Evolutionary conservation across 2,113 vertebrate genomes (phyloP).

Genomic region (Datnioides undecimradiatus): DNA sequence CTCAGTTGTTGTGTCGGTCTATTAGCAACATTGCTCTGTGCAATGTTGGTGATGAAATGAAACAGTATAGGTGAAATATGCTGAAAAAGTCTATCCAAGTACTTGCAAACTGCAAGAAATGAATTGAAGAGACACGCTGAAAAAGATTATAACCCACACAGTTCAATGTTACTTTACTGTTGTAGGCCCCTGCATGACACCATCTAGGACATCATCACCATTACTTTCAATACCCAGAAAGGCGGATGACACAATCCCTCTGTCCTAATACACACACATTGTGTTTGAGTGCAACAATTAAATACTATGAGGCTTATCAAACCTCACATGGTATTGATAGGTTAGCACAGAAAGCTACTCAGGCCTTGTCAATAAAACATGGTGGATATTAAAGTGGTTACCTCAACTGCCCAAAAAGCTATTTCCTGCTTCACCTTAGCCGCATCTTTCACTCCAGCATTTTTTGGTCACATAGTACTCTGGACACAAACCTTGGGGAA

Average conservation of each 20-base stretch:
- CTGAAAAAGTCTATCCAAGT: too few relatives aligned
- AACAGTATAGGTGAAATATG: too few relatives aligned
- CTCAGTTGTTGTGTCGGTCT: too few relatives aligned
- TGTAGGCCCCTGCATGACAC: not conserved
- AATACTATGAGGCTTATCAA: conserved; percentile 2
- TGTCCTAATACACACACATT: conserved; percentile 6
- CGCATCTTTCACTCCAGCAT: not conserved
- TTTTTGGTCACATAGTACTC: not conserved
- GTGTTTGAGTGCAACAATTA: not conserved
- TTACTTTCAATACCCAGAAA: conserved; percentile 12
- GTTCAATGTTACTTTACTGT: not conserved
- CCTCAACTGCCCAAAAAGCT: not conserved
- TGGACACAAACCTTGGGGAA: not conserved
- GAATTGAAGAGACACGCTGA: too few relatives aligned
- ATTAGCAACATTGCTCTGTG: too few relatives aligned
- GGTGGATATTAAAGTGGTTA: not conserved
- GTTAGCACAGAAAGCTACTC: not conserved
- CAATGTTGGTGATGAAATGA: too few relatives aligned
- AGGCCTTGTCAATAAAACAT: not conserved
- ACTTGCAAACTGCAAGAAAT: too few relatives aligned
- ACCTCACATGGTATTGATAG: not conserved
- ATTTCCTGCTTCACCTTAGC: not conserved
- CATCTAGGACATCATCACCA: conserved; percentile 15
- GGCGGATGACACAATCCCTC: conserved; percentile 28
- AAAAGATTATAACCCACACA: conserved; percentile 2